phyloP scores from a whole-genome alignment of 2,113 vertebrate species.

The Galbula dea region DNA sequence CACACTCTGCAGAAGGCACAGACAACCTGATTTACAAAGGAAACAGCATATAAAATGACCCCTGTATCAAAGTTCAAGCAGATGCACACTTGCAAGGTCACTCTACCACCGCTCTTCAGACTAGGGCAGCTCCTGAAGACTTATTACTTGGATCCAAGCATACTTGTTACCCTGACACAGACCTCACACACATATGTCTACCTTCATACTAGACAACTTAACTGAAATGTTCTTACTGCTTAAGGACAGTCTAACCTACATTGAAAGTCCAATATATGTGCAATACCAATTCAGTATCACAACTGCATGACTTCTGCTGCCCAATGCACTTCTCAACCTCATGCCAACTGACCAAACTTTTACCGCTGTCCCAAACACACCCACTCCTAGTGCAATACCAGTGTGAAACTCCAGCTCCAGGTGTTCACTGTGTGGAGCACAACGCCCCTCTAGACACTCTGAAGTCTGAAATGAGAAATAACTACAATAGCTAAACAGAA shows the following conservation, averaged over 20 bases:
- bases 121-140: slow-evolving; percentile 53
- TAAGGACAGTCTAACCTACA: neutral
- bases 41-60: slow-evolving; percentile 32
- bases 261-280: neutral
- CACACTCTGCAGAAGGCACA: slow-evolving; percentile 33
- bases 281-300: neutral
- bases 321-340: neutral
- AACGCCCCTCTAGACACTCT: neutral
- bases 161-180: slow-evolving; percentile 2
- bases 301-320: neutral
- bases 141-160: slow-evolving; percentile 2
- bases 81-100: slow-evolving; percentile 44
- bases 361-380: neutral
- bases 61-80: slow-evolving; percentile 26
- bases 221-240: neutral
- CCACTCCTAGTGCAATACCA: neutral
- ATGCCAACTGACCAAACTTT: neutral
- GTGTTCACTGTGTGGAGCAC: neutral
- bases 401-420: neutral
- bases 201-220: neutral
- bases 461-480: neutral
- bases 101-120: neutral
- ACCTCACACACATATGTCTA: neutral
- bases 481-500: neutral
- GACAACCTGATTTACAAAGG: slow-evolving; percentile 34